Evolutionary conservation across 2,888 invertebrate genomes (phyloP), one percentile per base, ranked within the genome.

Genomic region (Pandemis heparana): DNA sequence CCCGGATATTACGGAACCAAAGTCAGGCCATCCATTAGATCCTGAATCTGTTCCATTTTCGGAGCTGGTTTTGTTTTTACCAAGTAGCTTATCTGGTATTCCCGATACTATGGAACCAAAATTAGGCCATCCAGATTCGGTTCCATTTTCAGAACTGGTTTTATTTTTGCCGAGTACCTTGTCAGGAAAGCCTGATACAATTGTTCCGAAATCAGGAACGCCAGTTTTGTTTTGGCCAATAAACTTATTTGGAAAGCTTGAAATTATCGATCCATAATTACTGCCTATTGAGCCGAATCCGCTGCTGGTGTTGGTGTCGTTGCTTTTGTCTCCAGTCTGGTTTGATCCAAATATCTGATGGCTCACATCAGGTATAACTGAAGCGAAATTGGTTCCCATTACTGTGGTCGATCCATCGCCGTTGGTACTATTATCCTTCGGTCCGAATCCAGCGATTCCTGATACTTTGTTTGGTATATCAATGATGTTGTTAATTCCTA

Each of bases 201-300:
- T 67, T 5, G 43, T 38, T 5, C 56, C 72, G 38, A 56, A 62
- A 46, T 39, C 61, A 18, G 14, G 32, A 48, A 48, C 18, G 9
- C 59, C 60, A 10, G 73, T 64, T 41, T 48, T 64, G 32, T 68
- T 73, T 14, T 68, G 59, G 16, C 48, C 46, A 48, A 64, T 63
- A n/a, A 71, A n/a, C 32, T 60, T 63, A 9, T 73, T 73, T 4
- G 73, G 73, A 32, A 73, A 59, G 39, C 63, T 63, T 23, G 73
- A 32, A 41, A 73, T 68, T 7, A 65, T 23, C 14, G 63, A 69
- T 64, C 63, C 73, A 5, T 59, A 63, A 41, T 73, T 59, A n/a
- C 51, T 41, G 41, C 61, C 71, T 12, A 18, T 41, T 6, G 60
- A 48, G 48, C 60, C 43, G 32, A 10, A 48, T 5, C 39, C 71